Evolutionary conservation across 2,113 vertebrate species (phyloP).

Genomic region (Rallus limicola): DNA sequence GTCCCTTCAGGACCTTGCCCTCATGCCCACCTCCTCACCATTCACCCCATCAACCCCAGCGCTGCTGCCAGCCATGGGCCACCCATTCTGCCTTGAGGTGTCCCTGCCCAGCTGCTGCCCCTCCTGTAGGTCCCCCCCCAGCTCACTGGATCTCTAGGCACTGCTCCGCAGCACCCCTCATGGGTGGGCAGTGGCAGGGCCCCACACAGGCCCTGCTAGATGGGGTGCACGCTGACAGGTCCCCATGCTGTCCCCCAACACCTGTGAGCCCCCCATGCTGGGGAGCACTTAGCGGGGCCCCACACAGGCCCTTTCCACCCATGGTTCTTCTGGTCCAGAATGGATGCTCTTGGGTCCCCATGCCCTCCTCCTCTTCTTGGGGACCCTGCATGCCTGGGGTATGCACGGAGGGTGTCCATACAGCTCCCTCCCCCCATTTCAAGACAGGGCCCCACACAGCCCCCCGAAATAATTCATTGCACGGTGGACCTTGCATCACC

Average conservation of each 20-base stretch:
- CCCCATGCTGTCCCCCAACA: not conserved
- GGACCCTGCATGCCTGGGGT: not conserved
- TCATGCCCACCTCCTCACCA: accelerated
- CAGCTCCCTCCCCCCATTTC: not conserved
- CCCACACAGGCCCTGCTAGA: not conserved
- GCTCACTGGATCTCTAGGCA: not conserved
- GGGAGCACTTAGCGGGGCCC: not conserved
- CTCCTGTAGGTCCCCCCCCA: not conserved
- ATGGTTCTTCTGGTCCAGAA: accelerated
- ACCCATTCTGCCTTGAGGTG: not conserved
- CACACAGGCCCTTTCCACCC: not conserved
- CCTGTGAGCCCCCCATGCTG: not conserved
- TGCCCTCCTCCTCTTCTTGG: accelerated
- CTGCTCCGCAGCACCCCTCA: not conserved
- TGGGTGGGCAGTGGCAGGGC: not conserved
- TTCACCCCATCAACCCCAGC: not conserved
- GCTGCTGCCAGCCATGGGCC: not conserved
- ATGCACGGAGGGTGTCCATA: accelerated
- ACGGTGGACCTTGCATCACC: accelerated
- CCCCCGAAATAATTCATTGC: not conserved
- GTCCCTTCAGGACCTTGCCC: not conserved
- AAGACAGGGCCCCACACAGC: accelerated
- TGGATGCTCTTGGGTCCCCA: not conserved
- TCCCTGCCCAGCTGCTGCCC: not conserved
- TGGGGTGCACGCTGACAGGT: not conserved